Base-by-base conservation (phyloP, 2,113 vertebrate species). In the Urocolius indicus region DNA sequence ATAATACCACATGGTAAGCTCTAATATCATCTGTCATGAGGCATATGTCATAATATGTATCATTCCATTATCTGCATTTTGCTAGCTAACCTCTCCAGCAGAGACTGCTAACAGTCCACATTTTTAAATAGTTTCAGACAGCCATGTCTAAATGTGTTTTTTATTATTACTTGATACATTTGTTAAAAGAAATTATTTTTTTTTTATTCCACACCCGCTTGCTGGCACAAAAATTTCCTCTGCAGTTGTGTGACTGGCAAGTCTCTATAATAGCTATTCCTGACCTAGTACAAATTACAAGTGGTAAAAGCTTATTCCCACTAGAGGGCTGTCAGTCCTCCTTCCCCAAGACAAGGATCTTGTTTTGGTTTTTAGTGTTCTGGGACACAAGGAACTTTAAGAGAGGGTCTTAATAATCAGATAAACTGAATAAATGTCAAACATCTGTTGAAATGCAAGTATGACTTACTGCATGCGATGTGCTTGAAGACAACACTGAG, bases 401-500 rank as follows among this genome's bases (percentile, higher is more conserved):
- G 20, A 65, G 16, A 41, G 0, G 5, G 26, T 62, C 16, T 51
- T 63, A 67, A 62, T 41, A 41, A 41, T 62, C 43, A 63, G 29
- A 69, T 43, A 74, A 77, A 61, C 13, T 24, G 13, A 81, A 21
- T 29, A 26, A 1, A 68, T 16, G 16, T 4, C 46, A 79, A 91
- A 51, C 4, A 48, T 14, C 29, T 75, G 16, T 9, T 19, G 27
- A 32, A 84, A 68, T 48, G 6, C 8, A 55, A 57, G 46, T 2
- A 59, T 12, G 16, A 91, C 99, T 99, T 97, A 99, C 99, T 71
- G 98, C 96, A 78, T 98, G 98, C 59, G 99, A 96, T 13, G 98
- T 96, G 88, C 96, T 97, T 89, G 99, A 97, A 77, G 98, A 97
- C 72, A 99, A 97, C 29, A 98, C 98, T 76, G 98, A 99, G 34